Evolutionary conservation across 2,888 invertebrate species (phyloP).

Genomic region (Rhorus exstirpatorius): DNA sequence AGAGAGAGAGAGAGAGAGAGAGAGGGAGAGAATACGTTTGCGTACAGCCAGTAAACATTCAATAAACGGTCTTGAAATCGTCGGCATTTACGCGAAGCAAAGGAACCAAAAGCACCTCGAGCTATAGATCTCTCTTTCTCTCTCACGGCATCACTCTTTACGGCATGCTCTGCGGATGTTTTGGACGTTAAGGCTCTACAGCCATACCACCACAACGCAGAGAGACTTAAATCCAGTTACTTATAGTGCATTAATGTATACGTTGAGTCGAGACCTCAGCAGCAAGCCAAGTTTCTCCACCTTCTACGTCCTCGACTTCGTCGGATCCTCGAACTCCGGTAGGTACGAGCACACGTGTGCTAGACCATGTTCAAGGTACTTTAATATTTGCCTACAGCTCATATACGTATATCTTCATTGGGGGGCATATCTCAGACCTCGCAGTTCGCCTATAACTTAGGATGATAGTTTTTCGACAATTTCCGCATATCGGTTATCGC

Average conservation of each 20-base stretch:
- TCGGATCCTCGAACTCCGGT: constrained; percentile 1
- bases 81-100: constrained; percentile 78
- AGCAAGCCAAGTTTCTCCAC: constrained; percentile 76
- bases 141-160: constrained; percentile 42
- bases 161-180: constrained; percentile 55
- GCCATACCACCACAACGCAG: constrained; percentile 45
- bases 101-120: constrained; percentile 49
- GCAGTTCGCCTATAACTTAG: constrained; percentile 78
- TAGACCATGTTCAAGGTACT: constrained; percentile 7
- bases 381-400: background rate
- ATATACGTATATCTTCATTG: background rate
- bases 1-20: constrained; percentile 5
- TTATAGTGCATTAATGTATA: constrained; percentile 72
- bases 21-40: constrained; percentile 54
- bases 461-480: constrained; percentile 78
- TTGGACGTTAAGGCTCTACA: constrained; percentile 61
- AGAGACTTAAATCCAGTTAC: constrained; percentile 80
- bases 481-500: constrained; percentile 79
- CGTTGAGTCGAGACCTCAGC: constrained; percentile 46
- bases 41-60: constrained; percentile 81
- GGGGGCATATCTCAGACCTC: constrained; percentile 9
- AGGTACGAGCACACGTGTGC: constrained; percentile 6
- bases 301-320: constrained; percentile 51
- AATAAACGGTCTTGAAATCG: constrained; percentile 80
- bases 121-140: constrained; percentile 11